Percentiles rank a stretch among this genome's conserved stretches.
These are phyloP conservation scores for Oscheius sp. DNA, from an alignment of 1,140 invertebrate genomes.

Conservation along the genomic window DNA sequence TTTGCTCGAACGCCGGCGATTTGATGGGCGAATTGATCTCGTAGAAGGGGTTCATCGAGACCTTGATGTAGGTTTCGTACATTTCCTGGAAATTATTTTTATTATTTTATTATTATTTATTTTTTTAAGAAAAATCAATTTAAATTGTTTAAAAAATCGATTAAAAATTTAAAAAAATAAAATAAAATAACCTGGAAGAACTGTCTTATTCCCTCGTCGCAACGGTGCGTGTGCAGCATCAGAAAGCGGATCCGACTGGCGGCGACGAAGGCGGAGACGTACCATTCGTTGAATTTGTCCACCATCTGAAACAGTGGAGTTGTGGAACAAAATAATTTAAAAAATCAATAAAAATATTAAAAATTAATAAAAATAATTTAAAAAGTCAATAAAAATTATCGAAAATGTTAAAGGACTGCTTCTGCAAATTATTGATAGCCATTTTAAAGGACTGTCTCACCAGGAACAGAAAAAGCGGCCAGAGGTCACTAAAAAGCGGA, in stretches of 20 bases:
- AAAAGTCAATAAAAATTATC: too few species aligned
- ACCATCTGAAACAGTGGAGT: slow-evolving; percentile 67
- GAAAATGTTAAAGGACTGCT: too few species aligned
- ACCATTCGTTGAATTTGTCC: slow-evolving; percentile 99
- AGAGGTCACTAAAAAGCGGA: too few species aligned
- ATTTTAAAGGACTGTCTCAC: too few species aligned
- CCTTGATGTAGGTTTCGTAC: slow-evolving; percentile 95
- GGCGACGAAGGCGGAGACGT: slow-evolving; percentile 96
- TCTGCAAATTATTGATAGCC: too few species aligned
- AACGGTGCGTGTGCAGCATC: slow-evolving; percentile 91
- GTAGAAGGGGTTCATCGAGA: slow-evolving; percentile 96
- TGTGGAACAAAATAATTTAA: background rate
- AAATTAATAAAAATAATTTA: too few species aligned
- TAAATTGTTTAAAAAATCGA: too few species aligned
- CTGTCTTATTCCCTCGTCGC: slow-evolving; percentile 97
- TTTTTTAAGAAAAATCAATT: slow-evolving; percentile 1
- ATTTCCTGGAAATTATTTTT: slow-evolving; percentile 72
- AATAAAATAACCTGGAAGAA: slow-evolving; percentile 74
- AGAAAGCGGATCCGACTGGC: slow-evolving; percentile 83
- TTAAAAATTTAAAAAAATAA: too few species aligned
- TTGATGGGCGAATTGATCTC: slow-evolving; percentile 86
- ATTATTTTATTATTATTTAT: background rate
- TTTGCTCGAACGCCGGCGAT: slow-evolving; percentile 90
- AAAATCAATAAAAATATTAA: too few species aligned
- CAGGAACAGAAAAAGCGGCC: too few species aligned